phyloP scores from a whole-genome alignment of 1,140 invertebrate species.

The Drosophila insularis region DNA sequence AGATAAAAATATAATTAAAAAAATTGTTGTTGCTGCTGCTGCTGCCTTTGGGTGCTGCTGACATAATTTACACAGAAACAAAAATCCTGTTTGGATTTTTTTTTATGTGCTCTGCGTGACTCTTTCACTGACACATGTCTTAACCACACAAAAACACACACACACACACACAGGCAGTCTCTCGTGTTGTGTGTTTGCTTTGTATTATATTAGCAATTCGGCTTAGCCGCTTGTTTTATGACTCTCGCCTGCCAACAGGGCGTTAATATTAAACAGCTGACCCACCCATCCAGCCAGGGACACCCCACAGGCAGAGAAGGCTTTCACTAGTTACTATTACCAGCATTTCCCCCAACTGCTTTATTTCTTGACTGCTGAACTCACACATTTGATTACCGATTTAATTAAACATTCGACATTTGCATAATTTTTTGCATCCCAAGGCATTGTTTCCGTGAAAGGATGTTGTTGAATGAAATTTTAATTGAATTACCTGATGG shows the following conservation, averaged over 20 bases:
- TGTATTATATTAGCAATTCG: conserved; percentile 42
- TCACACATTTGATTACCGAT: conserved; percentile 38
- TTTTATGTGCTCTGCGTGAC: conserved; percentile 74
- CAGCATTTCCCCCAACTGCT: conserved; percentile 13
- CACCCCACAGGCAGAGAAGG: conserved; percentile 9
- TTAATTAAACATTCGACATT: conserved; percentile 54
- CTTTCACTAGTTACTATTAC: neutral
- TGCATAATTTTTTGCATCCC: conserved; percentile 37
- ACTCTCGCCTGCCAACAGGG: conserved; percentile 48
- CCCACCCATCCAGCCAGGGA: neutral
- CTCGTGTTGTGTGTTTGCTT: conserved; percentile 28
- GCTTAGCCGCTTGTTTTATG: conserved; percentile 53
- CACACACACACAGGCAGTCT: conserved; percentile 30
- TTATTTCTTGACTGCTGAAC: conserved; percentile 39
- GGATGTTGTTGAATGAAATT: conserved; percentile 27
- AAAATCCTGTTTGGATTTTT: conserved; percentile 70
- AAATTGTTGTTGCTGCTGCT: conserved; percentile 37
- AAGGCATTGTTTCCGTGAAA: neutral
- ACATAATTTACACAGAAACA: conserved; percentile 59
- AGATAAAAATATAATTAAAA: conserved; percentile 80
- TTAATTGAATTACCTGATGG: conserved; percentile 5
- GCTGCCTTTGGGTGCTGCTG: conserved; percentile 27
- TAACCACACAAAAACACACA: conserved; percentile 31
- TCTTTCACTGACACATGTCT: conserved; percentile 46
- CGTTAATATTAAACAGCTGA: conserved; percentile 54